These are phyloP conservation scores for Epirrhoe alternata DNA, from an alignment of 2,888 invertebrate species.

Conservation along the genomic window DNA sequence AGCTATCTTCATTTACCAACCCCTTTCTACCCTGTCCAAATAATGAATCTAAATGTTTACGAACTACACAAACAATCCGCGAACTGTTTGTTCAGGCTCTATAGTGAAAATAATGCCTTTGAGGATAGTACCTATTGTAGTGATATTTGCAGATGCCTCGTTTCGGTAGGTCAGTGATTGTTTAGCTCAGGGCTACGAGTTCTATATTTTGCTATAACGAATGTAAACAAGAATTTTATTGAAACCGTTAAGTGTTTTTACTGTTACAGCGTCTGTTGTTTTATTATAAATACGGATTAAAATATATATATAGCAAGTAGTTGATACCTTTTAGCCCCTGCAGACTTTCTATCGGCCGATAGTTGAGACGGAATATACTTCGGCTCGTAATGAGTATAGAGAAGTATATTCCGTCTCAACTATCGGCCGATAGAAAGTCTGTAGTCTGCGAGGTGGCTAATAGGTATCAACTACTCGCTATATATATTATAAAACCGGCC, in stretches of 20 bases:
- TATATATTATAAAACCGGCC: too few relatives aligned
- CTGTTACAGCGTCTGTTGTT: background rate
- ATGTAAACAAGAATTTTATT: background rate
- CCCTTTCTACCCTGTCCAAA: background rate
- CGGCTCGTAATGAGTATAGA: too few relatives aligned
- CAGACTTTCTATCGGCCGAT: too few relatives aligned
- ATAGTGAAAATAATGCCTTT: conserved; percentile 20
- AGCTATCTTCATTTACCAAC: background rate
- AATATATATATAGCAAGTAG: too few relatives aligned
- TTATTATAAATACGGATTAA: too few relatives aligned
- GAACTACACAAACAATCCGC: background rate
- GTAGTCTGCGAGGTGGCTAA: too few relatives aligned
- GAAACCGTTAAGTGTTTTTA: background rate
- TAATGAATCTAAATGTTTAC: background rate
- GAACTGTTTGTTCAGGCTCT: conserved; percentile 20
- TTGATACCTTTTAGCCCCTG: too few relatives aligned
- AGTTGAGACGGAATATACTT: too few relatives aligned
- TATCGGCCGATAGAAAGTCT: too few relatives aligned
- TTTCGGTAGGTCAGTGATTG: background rate
- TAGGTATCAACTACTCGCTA: too few relatives aligned
- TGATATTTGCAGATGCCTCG: conserved; percentile 4
- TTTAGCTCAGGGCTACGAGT: background rate
- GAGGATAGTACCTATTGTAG: conserved; percentile 17
- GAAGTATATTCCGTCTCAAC: too few relatives aligned
- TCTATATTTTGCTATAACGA: background rate